phyloP scores from a whole-genome alignment of 1,140 invertebrate genomes.

The Diachasmimorpha longicaudata region DNA sequence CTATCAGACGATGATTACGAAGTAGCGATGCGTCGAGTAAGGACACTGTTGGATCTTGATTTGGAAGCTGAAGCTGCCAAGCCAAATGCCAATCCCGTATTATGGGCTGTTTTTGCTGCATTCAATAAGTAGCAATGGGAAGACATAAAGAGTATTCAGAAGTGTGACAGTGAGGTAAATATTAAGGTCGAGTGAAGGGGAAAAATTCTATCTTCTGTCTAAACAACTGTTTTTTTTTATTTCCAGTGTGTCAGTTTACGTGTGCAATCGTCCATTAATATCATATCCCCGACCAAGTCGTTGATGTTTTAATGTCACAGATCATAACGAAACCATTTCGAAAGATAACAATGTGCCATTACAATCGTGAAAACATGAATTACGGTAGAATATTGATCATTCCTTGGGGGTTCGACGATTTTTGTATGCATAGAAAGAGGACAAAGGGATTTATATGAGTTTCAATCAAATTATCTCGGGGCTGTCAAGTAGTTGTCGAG shows the following conservation, averaged over 20 bases:
- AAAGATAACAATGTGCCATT: not conserved
- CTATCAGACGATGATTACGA: constrained; percentile 99
- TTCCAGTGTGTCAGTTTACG: constrained; percentile 14
- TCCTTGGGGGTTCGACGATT: not conserved
- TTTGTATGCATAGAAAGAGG: not conserved
- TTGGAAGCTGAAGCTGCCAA: constrained; percentile 93
- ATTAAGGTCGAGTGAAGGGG: not conserved
- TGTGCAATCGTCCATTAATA: constrained; percentile 15
- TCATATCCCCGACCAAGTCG: constrained; percentile 26
- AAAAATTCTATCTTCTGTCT: not conserved
- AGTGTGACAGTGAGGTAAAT: constrained; percentile 15
- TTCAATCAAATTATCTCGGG: not conserved
- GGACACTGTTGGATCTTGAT: constrained; percentile 94
- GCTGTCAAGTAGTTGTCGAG: not conserved
- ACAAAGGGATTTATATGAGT: not conserved
- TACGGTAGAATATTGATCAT: not conserved
- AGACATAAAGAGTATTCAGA: constrained; percentile 20
- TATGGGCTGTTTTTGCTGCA: constrained; percentile 98
- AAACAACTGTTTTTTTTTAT: not conserved
- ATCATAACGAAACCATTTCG: not conserved
- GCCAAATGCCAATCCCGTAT: constrained; percentile 85
- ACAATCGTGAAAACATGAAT: not conserved
- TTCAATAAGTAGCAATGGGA: constrained; percentile 87
- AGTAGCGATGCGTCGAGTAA: constrained; percentile 94
- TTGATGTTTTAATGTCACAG: not conserved